Evolutionary conservation across 2,797 vertebrate species (phyloP).

Genomic region (Enteromius afrohamiltoni): DNA sequence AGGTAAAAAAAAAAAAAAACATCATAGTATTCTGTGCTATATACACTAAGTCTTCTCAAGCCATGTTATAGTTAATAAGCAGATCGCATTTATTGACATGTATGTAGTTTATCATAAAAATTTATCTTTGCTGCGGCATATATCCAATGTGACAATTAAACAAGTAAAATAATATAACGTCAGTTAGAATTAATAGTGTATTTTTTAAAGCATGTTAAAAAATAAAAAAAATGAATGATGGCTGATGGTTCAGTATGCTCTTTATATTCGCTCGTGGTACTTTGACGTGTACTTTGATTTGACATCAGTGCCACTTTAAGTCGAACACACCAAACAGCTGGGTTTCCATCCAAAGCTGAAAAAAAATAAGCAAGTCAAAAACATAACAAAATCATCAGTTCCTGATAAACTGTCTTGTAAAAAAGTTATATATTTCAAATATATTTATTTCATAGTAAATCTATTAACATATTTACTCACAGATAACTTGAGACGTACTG

Average conservation of each 20-base stretch:
- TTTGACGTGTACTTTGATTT: no score
- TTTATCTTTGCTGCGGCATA: neutral
- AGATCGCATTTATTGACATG: neutral
- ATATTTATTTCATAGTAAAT: no score
- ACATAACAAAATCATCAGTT: no score
- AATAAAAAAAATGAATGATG: neutral
- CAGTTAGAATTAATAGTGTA: neutral
- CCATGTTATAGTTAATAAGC: neutral
- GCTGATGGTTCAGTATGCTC: no score
- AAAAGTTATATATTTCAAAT: no score
- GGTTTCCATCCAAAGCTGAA: neutral
- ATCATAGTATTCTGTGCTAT: neutral
- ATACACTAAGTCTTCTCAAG: neutral
- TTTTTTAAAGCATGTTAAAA: neutral
- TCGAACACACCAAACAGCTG: no score
- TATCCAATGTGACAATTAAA: neutral
- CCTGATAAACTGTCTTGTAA: no score
- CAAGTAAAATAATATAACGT: neutral
- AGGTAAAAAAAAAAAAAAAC: neutral
- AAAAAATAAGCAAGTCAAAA: neutral
- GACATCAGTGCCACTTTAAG: no score
- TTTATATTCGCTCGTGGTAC: no score
- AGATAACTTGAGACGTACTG: no score
- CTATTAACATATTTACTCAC: no score
- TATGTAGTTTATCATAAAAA: neutral